Percentiles rank a stretch among this genome's conserved stretches.
phyloP scores from a whole-genome alignment of 2,797 vertebrate genomes.

The Acipenser oxyrinchus region DNA sequence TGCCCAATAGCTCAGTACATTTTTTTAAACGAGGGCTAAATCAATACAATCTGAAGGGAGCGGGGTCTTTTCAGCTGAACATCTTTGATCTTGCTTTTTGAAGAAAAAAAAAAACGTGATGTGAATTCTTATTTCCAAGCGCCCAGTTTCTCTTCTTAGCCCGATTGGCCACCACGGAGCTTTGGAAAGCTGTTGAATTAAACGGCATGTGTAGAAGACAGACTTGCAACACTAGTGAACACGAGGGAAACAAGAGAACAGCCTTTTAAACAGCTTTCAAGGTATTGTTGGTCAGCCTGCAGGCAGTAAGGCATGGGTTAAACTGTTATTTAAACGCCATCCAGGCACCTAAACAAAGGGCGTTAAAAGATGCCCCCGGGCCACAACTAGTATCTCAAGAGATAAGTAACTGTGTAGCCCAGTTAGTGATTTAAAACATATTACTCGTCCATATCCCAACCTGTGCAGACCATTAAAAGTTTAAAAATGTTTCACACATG shows the following conservation, averaged over 20 bases:
- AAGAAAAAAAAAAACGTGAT: conserved; percentile 69
- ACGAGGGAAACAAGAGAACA: conserved; percentile 54
- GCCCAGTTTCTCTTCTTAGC: conserved; percentile 74
- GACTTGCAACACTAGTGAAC: conserved; percentile 74
- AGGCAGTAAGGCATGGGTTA: conserved; percentile 73
- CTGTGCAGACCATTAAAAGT: too few species aligned
- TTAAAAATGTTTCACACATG: too few species aligned
- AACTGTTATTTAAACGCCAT: too few species aligned
- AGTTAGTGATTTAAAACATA: too few species aligned
- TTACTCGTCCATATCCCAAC: too few species aligned
- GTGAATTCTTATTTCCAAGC: conserved; percentile 72
- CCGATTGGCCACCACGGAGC: conserved; percentile 78
- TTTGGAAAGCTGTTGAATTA: conserved; percentile 73
- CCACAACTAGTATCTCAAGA: too few species aligned
- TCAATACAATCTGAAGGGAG: conserved; percentile 94
- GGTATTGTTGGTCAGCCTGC: conserved; percentile 68
- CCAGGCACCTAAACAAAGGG: too few species aligned
- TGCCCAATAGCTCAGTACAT: conserved; percentile 77
- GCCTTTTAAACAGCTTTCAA: conserved; percentile 66
- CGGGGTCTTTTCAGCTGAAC: conserved; percentile 82
- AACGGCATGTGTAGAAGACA: conserved; percentile 47
- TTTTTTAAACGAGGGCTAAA: conserved; percentile 74
- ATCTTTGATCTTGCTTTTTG: conserved; percentile 96
- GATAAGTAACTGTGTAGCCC: too few species aligned
- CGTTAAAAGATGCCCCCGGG: too few species aligned